Conservation (phyloP, 2,113 vertebrate species). For the Stomatorhinus ivindoensis region DNA sequence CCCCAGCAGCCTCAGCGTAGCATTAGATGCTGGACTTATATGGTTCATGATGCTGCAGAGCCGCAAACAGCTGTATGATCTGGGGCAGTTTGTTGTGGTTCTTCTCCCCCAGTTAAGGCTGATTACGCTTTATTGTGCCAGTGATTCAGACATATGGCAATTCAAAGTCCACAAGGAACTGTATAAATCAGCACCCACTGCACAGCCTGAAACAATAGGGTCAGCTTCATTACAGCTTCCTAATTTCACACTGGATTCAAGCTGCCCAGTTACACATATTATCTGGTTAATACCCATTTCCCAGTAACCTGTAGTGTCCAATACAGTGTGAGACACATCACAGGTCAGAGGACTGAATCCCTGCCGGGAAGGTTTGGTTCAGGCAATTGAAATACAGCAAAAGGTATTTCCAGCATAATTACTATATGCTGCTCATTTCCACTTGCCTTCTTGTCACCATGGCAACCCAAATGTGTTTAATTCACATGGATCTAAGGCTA, state of each 20-base stretch:
- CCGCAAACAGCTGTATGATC: neutral
- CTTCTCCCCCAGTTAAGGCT: neutral
- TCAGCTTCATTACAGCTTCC: neutral
- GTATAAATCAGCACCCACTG: neutral
- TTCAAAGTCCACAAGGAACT: neutral
- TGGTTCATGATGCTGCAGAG: neutral
- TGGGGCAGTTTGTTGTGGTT: neutral
- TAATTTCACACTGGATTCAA: neutral
- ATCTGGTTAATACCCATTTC: neutral
- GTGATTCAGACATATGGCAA: neutral
- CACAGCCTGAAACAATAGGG: neutral
- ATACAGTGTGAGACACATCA: neutral
- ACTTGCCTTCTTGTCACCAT: neutral
- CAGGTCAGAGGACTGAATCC: neutral
- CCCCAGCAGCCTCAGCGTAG: neutral
- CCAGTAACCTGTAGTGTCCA: neutral
- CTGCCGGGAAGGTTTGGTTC: neutral
- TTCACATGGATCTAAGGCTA: neutral
- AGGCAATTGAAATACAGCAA: neutral
- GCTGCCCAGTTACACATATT: neutral
- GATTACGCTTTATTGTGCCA: neutral
- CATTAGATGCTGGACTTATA: neutral
- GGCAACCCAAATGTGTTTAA: neutral
- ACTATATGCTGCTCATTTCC: neutral
- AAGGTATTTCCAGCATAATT: neutral